Conservation (phyloP, 2,797 vertebrate genomes). For the Ceryle rudis region DNA sequence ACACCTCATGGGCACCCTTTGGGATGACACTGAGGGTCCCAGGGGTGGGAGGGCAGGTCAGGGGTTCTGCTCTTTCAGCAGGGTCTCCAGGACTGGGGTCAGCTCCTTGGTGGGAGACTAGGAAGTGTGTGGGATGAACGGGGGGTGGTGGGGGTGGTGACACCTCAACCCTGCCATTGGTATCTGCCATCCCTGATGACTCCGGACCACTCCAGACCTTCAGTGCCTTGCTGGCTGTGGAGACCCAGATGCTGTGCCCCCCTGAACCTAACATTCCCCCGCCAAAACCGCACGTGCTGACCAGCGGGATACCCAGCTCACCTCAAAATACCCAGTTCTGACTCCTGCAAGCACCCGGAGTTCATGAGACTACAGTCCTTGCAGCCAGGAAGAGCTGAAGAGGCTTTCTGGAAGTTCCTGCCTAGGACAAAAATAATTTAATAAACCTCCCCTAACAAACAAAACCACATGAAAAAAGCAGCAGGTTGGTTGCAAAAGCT, state of each 20-base stretch:
- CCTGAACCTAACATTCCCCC: accelerated
- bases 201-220: background rate
- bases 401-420: background rate
- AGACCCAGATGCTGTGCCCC: background rate
- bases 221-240: background rate
- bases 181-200: no score
- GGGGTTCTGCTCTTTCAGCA: background rate
- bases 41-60: background rate
- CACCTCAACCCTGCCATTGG: accelerated
- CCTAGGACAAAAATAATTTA: background rate
- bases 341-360: background rate
- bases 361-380: accelerated
- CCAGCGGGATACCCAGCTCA: background rate
- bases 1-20: accelerated
- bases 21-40: no score
- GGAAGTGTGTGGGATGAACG: no score
- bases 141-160: background rate
- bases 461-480: background rate
- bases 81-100: background rate
- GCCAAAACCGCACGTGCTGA: accelerated
- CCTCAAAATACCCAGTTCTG: accelerated
- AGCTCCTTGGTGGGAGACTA: background rate
- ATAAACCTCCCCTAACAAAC: background rate
- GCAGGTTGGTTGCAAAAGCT: background rate
- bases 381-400: background rate